A percentile compares a stretch with the other conserved stretches of the same genome.
phyloP scores from a whole-genome alignment of 1,140 invertebrate genomes.

The Trigoniulus corallinus region DNA sequence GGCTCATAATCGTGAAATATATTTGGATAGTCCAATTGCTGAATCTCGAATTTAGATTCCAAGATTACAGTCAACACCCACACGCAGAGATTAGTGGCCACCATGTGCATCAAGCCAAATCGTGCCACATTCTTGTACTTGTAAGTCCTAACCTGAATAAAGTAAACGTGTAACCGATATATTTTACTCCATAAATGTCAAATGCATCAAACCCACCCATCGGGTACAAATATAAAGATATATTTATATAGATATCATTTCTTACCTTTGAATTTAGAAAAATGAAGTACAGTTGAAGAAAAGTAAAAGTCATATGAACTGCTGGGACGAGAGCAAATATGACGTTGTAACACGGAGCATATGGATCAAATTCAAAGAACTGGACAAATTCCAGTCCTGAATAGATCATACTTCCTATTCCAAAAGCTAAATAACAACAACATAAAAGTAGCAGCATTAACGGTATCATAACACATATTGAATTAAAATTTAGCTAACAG shows the following conservation, averaged over 20 bases:
- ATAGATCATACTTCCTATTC: slow-evolving; percentile 88
- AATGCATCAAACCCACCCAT: too few species aligned
- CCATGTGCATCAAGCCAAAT: slow-evolving; percentile 90
- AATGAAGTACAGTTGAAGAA: slow-evolving; percentile 92
- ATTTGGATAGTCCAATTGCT: slow-evolving; percentile 26
- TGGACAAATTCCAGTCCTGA: slow-evolving; percentile 83
- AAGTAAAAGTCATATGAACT: slow-evolving; percentile 78
- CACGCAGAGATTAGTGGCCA: slow-evolving; percentile 84
- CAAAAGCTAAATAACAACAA: slow-evolving; percentile 47
- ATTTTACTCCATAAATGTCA: too few species aligned
- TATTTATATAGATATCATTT: neutral
- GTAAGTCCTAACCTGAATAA: slow-evolving; percentile 69
- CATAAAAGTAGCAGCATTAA: neutral
- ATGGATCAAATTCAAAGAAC: slow-evolving; percentile 72
- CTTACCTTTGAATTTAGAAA: slow-evolving; percentile 72
- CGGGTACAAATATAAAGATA: too few species aligned
- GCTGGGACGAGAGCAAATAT: slow-evolving; percentile 68
- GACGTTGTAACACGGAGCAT: slow-evolving; percentile 71
- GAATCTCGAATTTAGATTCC: slow-evolving; percentile 83
- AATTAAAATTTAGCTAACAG: too few species aligned
- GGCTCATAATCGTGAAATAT: slow-evolving; percentile 4
- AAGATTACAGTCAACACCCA: slow-evolving; percentile 83
- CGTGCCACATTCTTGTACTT: slow-evolving; percentile 66
- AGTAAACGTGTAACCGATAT: slow-evolving; percentile 9
- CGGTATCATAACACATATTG: neutral